Evolutionary conservation across 2,113 vertebrate genomes (phyloP).

Genomic region (Scortum barcoo): DNA sequence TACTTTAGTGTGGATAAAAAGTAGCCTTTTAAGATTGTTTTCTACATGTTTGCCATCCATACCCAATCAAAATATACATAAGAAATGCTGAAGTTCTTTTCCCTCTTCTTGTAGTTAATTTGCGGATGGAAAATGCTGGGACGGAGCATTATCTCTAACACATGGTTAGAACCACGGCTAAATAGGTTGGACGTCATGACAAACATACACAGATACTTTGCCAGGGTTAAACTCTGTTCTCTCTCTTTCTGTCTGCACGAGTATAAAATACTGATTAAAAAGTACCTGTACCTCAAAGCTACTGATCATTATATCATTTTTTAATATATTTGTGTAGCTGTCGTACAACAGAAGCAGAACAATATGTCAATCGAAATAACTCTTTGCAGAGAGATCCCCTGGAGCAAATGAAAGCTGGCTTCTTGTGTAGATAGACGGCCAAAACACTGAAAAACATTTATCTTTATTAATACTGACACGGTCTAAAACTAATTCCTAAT

Average conservation of each 20-base stretch:
- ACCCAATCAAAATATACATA: background rate
- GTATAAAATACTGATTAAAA: conserved; percentile 6
- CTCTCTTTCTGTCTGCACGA: conserved; percentile 1
- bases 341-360: background rate
- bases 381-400: background rate
- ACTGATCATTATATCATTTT: no score
- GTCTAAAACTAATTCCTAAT: conserved; percentile 10
- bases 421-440: background rate
- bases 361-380: background rate
- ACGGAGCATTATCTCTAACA: conserved; percentile 26
- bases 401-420: background rate
- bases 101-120: conserved; percentile 6
- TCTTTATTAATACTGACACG: background rate
- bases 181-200: conserved; percentile 10
- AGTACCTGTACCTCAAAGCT: background rate
- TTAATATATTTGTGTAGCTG: background rate
- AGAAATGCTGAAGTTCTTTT: background rate
- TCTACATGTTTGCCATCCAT: background rate
- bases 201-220: conserved; percentile 1
- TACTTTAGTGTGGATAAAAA: background rate
- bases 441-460: background rate
- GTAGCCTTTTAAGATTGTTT: conserved; percentile 2
- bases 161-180: conserved; percentile 14
- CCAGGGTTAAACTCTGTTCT: background rate
- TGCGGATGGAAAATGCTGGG: conserved; percentile 3